These are phyloP conservation scores for Cyanoderma ruficeps DNA, from an alignment of 2,113 vertebrate genomes.

Conservation along the genomic window DNA sequence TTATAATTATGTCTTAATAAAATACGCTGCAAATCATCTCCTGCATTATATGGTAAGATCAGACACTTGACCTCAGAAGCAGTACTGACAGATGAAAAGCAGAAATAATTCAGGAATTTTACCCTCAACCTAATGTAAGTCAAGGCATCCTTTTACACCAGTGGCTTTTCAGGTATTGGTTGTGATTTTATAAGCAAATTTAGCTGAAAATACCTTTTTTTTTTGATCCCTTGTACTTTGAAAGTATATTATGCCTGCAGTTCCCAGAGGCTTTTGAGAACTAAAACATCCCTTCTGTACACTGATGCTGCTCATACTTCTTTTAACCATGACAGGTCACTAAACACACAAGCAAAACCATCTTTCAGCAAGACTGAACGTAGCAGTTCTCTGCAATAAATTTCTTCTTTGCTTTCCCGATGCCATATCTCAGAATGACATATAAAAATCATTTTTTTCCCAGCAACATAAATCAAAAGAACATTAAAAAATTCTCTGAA, in stretches of 20 bases:
- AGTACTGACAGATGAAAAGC: background rate
- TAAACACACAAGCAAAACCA: background rate
- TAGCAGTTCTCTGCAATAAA: background rate
- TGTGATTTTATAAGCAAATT: background rate
- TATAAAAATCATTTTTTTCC: background rate
- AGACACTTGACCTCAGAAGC: background rate
- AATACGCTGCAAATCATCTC: constrained; percentile 1
- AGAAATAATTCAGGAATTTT: background rate
- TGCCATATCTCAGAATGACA: background rate
- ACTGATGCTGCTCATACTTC: background rate
- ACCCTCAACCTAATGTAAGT: background rate
- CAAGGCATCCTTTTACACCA: background rate
- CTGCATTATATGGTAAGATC: background rate
- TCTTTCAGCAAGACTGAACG: background rate
- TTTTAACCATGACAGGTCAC: background rate
- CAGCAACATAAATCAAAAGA: background rate
- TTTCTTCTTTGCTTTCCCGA: background rate
- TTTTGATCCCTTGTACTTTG: background rate
- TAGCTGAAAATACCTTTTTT: background rate
- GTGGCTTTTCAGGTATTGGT: background rate
- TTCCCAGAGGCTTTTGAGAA: background rate
- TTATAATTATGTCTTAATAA: constrained; percentile 8
- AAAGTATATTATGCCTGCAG: background rate
- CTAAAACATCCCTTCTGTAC: background rate
- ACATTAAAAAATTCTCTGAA: background rate